Conservation (phyloP, 2,888 invertebrate species). For the Apoderus coryli region DNA sequence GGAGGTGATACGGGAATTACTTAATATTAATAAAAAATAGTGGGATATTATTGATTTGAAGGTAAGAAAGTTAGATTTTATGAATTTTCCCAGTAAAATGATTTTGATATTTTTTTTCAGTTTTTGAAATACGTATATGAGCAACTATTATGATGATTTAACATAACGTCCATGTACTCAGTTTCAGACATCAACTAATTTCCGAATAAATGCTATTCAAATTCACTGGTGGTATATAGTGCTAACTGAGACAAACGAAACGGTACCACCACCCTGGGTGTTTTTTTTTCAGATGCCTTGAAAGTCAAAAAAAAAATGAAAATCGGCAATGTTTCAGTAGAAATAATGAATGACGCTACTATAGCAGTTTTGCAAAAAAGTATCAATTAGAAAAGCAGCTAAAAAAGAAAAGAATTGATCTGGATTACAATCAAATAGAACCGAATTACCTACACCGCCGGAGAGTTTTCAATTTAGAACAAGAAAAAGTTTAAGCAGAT, state of each 20-base stretch:
- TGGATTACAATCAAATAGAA: slow-evolving; percentile 1
- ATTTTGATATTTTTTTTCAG: slow-evolving; percentile 1
- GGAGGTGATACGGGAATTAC: neutral
- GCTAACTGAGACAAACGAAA: slow-evolving; percentile 1
- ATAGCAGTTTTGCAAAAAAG: slow-evolving; percentile 1
- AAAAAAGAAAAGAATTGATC: slow-evolving; percentile 1
- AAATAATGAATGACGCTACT: slow-evolving; percentile 1
- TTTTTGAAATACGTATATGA: slow-evolving; percentile 2
- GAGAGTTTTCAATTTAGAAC: neutral
- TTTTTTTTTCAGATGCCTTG: slow-evolving; percentile 2
- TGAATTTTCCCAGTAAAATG: neutral
- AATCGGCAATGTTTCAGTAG: slow-evolving; percentile 1
- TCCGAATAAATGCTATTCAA: neutral
- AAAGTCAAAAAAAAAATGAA: slow-evolving; percentile 3
- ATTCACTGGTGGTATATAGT: slow-evolving; percentile 1
- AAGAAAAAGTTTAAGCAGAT: slow-evolving; percentile 1
- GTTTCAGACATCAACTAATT: slow-evolving; percentile 2
- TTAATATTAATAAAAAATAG: slow-evolving; percentile 3
- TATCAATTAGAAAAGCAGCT: too few species aligned
- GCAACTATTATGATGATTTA: slow-evolving; percentile 1
- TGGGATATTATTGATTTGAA: slow-evolving; percentile 2
- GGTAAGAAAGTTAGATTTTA: slow-evolving; percentile 2
- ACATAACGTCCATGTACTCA: slow-evolving; percentile 1
- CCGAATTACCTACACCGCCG: slow-evolving; percentile 2
- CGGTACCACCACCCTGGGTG: neutral